Evolutionary conservation across 2,113 vertebrate genomes (phyloP).

Genomic region (Chroicocephalus ridibundus): DNA sequence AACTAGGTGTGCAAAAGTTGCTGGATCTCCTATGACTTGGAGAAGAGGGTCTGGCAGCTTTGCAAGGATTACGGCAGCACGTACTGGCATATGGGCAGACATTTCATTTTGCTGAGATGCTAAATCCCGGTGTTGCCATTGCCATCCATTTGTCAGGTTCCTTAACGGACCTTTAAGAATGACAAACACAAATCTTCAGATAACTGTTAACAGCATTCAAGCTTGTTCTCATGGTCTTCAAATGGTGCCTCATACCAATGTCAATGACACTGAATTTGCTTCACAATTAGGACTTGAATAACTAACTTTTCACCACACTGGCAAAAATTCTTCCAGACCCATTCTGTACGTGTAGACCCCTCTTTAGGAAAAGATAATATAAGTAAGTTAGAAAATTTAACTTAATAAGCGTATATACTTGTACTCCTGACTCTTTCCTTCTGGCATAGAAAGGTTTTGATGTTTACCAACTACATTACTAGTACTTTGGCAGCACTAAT

Average conservation of each 20-base stretch:
- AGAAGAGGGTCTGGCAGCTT: background rate
- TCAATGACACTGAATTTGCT: background rate
- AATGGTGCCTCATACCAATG: background rate
- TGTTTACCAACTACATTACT: background rate
- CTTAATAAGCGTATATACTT: background rate
- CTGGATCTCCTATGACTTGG: background rate
- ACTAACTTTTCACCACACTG: background rate
- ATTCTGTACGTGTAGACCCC: background rate
- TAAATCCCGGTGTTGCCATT: background rate
- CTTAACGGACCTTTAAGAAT: background rate
- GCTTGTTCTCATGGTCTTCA: background rate
- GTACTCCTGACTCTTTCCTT: background rate
- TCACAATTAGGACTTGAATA: background rate
- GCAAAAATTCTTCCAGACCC: background rate
- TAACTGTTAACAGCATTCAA: background rate
- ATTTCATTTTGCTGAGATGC: background rate
- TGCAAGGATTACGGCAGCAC: background rate
- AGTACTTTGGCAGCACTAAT: background rate
- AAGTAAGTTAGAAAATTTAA: background rate
- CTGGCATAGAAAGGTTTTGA: background rate
- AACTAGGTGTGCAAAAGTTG: background rate
- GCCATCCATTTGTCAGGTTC: background rate
- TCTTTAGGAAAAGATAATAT: background rate
- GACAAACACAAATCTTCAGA: background rate
- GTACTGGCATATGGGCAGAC: background rate